phyloP scores from a whole-genome alignment of 2,113 vertebrate species.

The Blennius ocellaris region DNA sequence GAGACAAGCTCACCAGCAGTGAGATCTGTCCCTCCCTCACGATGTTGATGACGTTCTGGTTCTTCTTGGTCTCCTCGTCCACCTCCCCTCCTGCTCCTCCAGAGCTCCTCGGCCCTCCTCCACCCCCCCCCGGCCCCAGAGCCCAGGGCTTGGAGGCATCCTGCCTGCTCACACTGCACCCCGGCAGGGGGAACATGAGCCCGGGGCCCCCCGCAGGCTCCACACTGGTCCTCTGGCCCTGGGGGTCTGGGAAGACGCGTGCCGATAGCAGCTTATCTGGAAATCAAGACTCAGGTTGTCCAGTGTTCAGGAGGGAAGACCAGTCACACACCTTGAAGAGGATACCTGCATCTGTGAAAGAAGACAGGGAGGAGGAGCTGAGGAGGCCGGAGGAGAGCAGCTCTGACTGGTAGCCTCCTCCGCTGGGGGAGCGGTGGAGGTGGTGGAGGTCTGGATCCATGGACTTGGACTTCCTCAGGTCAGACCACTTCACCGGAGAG shows the following conservation, averaged over 20 bases:
- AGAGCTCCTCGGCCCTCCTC: slow-evolving; percentile 53
- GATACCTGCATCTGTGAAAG: slow-evolving; percentile 74
- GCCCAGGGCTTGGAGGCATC: slow-evolving; percentile 80
- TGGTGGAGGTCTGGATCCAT: slow-evolving; percentile 85
- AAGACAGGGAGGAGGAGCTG: slow-evolving; percentile 80
- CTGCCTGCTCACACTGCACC: slow-evolving; percentile 71
- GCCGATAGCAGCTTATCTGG: slow-evolving; percentile 85
- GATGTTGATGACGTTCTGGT: slow-evolving; percentile 95
- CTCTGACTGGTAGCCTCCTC: slow-evolving; percentile 68
- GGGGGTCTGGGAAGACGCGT: slow-evolving; percentile 85
- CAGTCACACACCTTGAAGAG: too few species aligned
- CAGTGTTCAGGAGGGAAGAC: too few species aligned
- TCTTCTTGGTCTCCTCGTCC: slow-evolving; percentile 90
- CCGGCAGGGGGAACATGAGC: slow-evolving; percentile 83
- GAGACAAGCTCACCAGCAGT: slow-evolving; percentile 87
- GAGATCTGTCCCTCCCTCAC: slow-evolving; percentile 97
- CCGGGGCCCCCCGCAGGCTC: slow-evolving; percentile 80
- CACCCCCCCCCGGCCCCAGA: slow-evolving; percentile 67
- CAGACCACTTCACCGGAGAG: slow-evolving; percentile 92
- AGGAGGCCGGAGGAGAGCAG: slow-evolving; percentile 78
- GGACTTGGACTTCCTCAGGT: slow-evolving; percentile 88
- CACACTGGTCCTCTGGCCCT: slow-evolving; percentile 78
- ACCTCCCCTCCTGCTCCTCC: slow-evolving; percentile 81
- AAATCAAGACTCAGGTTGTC: neutral
- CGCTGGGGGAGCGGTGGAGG: slow-evolving; percentile 82